Evolutionary conservation across 2,888 invertebrate species (phyloP), one percentile per base, ranked within the genome.

Genomic region (Clitarchus hookeri): DNA sequence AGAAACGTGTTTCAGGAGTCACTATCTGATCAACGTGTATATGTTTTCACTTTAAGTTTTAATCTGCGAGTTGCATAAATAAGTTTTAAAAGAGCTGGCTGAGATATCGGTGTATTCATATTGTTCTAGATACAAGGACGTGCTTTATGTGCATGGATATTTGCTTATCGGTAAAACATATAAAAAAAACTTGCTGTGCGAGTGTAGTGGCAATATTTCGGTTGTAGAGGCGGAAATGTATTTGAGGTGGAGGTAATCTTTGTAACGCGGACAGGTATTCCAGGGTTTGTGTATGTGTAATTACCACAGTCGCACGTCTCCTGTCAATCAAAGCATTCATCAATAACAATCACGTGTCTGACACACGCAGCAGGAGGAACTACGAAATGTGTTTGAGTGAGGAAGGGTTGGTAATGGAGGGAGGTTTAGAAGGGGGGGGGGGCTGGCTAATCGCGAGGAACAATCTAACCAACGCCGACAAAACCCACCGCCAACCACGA

Each of bases 251-350:
- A 19, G 16, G 65, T n/a, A n/a, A 65, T n/a, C 23, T 65, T 19
- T 65, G 65, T n/a, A 65, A 2, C 19, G 65, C 6, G 65, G 65
- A n/a, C 65, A n/a, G n/a, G 65, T 65, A 65, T 65, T 65, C 65
- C 23, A 19, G 8, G 65, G 23, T 1, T n/a, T 8, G 65, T 19
- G 65, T 11, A 36, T 36, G 65, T n/a, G 65, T 82, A 36, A 82
- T 82, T 82, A 82, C 82, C 19, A 1, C 36, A 82, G 23, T 82
- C 82, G 44, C 44, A 36, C 82, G 82, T 11, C 82, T 25, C 44
- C 19, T 82, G 82, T 36, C 82, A 82, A n/a, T 82, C 36, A 82
- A 82, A 82, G 27, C 44, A 82, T 82, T 23, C 82, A 82, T 82
- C 82, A 82, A 82, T 82, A 82, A 82, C 82, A 82, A 82, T 82